phyloP scores from a whole-genome alignment of 2,888 invertebrate genomes.

The Drosophila longiperda region DNA sequence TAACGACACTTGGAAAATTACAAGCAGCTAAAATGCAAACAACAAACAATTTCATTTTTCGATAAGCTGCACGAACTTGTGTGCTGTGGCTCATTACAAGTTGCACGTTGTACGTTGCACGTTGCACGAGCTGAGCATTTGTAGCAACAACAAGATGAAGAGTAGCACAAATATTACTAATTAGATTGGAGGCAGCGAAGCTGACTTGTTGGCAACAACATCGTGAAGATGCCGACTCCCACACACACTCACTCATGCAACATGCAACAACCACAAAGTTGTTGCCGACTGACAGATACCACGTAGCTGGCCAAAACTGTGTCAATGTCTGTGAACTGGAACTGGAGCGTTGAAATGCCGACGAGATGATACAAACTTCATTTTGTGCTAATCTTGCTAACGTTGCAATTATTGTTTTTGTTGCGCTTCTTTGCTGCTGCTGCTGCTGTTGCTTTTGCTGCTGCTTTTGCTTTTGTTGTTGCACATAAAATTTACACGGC shows the following conservation, averaged over 20 bases:
- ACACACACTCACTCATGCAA: constrained; percentile 36
- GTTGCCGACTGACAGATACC: constrained; percentile 22
- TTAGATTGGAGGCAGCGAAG: constrained; percentile 64
- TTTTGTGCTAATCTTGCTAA: constrained; percentile 33
- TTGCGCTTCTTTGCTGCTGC: constrained; percentile 37
- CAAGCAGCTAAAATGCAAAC: constrained; percentile 22
- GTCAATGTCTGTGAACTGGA: constrained; percentile 82
- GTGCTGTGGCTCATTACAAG: constrained; percentile 66
- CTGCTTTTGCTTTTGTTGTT: constrained; percentile 18
- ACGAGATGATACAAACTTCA: constrained; percentile 26
- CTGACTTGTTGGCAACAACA: constrained; percentile 34
- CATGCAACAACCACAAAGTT: constrained; percentile 9
- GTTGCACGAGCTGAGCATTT: constrained; percentile 58
- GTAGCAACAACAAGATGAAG: constrained; percentile 23
- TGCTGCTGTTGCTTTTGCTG: background rate
- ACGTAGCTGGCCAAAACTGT: constrained; percentile 62
- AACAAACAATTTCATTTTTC: constrained; percentile 21
- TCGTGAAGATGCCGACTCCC: constrained; percentile 55
- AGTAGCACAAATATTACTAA: constrained; percentile 52
- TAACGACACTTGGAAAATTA: constrained; percentile 68
- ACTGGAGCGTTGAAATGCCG: constrained; percentile 70
- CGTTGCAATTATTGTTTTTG: constrained; percentile 54
- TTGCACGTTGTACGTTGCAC: constrained; percentile 54
- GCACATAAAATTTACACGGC: constrained; percentile 40
- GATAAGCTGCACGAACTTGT: constrained; percentile 62